Evolutionary conservation across 2,888 invertebrate species (phyloP), one percentile per base, ranked within the genome.

Genomic region (Macrosoma leucophasiata): DNA sequence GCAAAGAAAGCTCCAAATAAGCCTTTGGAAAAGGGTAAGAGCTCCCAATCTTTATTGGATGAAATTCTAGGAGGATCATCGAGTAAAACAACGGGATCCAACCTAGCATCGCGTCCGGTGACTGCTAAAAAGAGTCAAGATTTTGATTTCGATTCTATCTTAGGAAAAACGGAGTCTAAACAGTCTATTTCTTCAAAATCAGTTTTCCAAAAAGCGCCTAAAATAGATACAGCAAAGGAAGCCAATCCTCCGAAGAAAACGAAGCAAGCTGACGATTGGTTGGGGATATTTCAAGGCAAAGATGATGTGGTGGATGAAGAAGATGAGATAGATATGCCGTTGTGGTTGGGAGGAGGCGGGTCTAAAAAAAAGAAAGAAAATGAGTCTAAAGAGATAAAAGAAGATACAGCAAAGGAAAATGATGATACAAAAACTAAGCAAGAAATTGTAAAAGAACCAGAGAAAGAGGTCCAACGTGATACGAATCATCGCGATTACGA

Each of bases 1-100:
- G 6, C 47, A 22, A 70, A 66, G 41, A 72, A 64, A 46, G 65
- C 63, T n/a, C 37, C 48, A 5, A 15, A 23, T 5, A 73, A 74
- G 48, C 33, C 62, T 8, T 35, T 63, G 38, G 71, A 76, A 31
- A 78, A 66, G 46, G 71, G 72, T 1, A 82, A 73, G 48, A 79
- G 74, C 46, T 74, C 81, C 1, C 79, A 79, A 42, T 79, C 76
- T n/a, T 62, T 79, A 41, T 55, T 87, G 26, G 79, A 86, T 29
- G 88, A 88, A 58, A 86, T 87, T 41, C 64, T 88, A 35, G 88
- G 88, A 12, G 70, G 78, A 4, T 60, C 85, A 18, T 59, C 74
- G 3, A 55, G 53, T 23, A 77, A 77, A 59, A 43, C 58, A 3
- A 49, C 37, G 6, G 47, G 45, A 6, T 46, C 58, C 3, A 58